phyloP scores from a whole-genome alignment of 2,797 vertebrate genomes.

The Adrianichthys oophorus region DNA sequence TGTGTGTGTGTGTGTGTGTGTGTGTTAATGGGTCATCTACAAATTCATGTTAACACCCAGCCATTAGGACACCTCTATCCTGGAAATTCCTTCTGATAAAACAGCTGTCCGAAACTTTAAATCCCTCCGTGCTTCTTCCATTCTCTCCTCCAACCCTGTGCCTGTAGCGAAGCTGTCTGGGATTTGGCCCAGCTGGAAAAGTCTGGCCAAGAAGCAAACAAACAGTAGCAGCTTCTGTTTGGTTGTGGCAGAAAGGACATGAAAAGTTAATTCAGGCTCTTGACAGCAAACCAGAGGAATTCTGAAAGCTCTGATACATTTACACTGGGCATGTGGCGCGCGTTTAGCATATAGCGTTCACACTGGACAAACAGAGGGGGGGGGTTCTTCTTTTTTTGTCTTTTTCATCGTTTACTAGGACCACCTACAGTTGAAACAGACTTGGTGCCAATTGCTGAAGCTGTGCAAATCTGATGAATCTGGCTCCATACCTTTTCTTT shows the following conservation, averaged over 20 bases:
- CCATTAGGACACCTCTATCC: slow-evolving; percentile 73
- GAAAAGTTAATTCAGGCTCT: not conserved
- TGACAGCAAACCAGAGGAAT: no score
- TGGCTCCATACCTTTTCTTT: no score
- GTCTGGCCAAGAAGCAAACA: slow-evolving; percentile 37
- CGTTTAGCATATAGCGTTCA: no score
- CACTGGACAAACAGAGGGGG: no score
- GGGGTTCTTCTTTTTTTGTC: no score
- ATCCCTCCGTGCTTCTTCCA: slow-evolving; percentile 49
- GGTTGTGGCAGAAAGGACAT: slow-evolving; percentile 28
- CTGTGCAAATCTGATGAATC: no score
- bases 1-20: slow-evolving; percentile 1
- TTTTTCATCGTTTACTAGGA: no score
- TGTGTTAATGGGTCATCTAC: slow-evolving; percentile 66
- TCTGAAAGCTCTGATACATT: no score
- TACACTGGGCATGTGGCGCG: no score
- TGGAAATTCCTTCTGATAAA: slow-evolving; percentile 62
- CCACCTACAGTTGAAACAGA: no score
- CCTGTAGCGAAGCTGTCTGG: slow-evolving; percentile 44
- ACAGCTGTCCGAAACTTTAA: slow-evolving; percentile 68
- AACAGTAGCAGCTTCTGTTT: slow-evolving; percentile 36
- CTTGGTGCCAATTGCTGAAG: no score
- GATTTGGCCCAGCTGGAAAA: slow-evolving; percentile 44
- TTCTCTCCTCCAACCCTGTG: not conserved
- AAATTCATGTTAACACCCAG: slow-evolving; percentile 62